Evolutionary conservation across 2,888 invertebrate genomes (phyloP).

Genomic region (Limnephilus rhombicus): DNA sequence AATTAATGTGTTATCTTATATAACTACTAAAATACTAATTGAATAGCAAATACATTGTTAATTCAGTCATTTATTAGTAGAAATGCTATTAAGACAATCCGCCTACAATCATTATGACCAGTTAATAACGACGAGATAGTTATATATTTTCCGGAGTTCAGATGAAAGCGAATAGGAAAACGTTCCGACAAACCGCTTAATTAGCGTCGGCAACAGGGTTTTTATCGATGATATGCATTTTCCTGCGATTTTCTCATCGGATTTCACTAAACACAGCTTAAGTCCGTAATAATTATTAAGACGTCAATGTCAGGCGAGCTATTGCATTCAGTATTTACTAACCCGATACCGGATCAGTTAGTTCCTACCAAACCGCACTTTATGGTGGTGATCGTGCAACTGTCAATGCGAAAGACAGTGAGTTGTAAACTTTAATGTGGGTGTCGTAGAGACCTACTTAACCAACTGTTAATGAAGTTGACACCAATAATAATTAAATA

Average conservation of each 20-base stretch:
- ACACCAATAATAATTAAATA: not conserved
- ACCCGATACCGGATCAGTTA: not conserved
- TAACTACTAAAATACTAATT: too few species aligned
- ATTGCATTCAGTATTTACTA: not conserved
- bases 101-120: not conserved
- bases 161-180: constrained; percentile 3
- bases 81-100: not conserved
- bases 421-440: not conserved
- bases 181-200: not conserved
- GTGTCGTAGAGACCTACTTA: not conserved
- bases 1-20: too few species aligned
- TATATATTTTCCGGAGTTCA: not conserved
- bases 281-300: constrained; percentile 4
- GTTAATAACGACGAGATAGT: not conserved
- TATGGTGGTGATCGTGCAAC: not conserved
- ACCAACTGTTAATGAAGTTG: not conserved
- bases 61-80: not conserved
- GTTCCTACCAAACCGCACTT: not conserved
- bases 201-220: not conserved
- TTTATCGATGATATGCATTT: constrained; percentile 17
- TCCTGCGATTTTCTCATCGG: constrained; percentile 28
- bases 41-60: too few species aligned
- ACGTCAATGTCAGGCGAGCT: not conserved
- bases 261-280: not conserved
- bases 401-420: not conserved